These are phyloP conservation scores for Hydrolagus colliei DNA, from an alignment of 2,797 vertebrate genomes.

Conservation along the genomic window DNA sequence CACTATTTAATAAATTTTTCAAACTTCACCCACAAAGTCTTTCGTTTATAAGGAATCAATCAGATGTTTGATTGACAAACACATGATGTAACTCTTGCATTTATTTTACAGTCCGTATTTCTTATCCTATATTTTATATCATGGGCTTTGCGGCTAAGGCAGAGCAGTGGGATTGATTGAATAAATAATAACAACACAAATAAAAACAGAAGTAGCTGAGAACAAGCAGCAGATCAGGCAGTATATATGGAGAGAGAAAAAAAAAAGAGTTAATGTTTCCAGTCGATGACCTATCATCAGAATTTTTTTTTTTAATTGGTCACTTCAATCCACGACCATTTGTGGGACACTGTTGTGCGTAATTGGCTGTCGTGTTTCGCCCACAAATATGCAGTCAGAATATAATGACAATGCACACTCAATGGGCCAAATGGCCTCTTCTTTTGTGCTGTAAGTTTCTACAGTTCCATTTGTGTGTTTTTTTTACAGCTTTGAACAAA, in stretches of 20 bases:
- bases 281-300: neutral
- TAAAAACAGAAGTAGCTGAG: too few relatives aligned
- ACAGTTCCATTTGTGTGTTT: conserved; percentile 27
- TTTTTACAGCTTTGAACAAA: conserved; percentile 77
- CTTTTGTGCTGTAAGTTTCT: neutral
- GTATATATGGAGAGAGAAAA: too few relatives aligned
- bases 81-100: neutral
- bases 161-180: too few relatives aligned
- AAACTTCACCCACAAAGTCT: neutral
- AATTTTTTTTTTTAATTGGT: too few relatives aligned
- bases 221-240: too few relatives aligned
- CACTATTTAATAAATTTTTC: too few relatives aligned
- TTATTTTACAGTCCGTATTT: conserved; percentile 1
- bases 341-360: too few relatives aligned
- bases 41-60: neutral
- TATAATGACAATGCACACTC: neutral
- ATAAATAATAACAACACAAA: too few relatives aligned
- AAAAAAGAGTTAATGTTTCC: neutral
- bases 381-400: too few relatives aligned
- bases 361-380: too few relatives aligned
- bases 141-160: too few relatives aligned
- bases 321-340: too few relatives aligned
- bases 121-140: neutral
- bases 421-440: neutral
- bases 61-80: neutral